Conservation (phyloP, 2,113 vertebrate genomes). For the Melanostigma gelatinosum region DNA sequence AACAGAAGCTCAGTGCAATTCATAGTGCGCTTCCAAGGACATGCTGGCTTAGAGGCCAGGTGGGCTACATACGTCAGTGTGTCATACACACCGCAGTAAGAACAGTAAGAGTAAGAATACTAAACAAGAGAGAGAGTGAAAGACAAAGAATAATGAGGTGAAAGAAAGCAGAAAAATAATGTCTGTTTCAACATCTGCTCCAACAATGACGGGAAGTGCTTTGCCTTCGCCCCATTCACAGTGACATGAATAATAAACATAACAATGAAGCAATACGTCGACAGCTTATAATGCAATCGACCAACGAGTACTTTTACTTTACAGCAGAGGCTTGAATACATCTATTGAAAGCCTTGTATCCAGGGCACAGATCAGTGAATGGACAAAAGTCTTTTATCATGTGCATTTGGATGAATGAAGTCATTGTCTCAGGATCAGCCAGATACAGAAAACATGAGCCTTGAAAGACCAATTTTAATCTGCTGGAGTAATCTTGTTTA, state of each 20-base stretch:
- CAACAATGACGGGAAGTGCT: slow-evolving; percentile 75
- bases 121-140: background rate
- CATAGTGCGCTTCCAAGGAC: slow-evolving; percentile 23
- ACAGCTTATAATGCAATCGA: slow-evolving; percentile 18
- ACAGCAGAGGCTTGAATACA: slow-evolving; percentile 25
- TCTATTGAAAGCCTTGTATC: slow-evolving; percentile 25
- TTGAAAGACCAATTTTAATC: background rate
- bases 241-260: slow-evolving; percentile 74
- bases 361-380: slow-evolving; percentile 17
- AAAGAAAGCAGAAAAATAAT: slow-evolving; percentile 25
- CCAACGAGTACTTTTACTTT: slow-evolving; percentile 9
- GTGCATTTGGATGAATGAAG: slow-evolving; percentile 25
- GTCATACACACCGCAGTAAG: background rate
- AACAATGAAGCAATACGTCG: slow-evolving; percentile 57
- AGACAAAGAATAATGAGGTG: slow-evolving; percentile 36
- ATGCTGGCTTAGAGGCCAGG: background rate
- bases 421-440: slow-evolving; percentile 29
- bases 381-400: slow-evolving; percentile 20
- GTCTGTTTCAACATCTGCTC: slow-evolving; percentile 59
- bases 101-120: background rate
- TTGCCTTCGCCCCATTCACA: slow-evolving; percentile 55
- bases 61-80: background rate
- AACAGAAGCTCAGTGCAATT: slow-evolving; percentile 50
- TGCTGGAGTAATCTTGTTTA: background rate
- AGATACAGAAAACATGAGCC: slow-evolving; percentile 27